Conservation (phyloP, 2,888 invertebrate genomes). For the Lagria hirta region DNA sequence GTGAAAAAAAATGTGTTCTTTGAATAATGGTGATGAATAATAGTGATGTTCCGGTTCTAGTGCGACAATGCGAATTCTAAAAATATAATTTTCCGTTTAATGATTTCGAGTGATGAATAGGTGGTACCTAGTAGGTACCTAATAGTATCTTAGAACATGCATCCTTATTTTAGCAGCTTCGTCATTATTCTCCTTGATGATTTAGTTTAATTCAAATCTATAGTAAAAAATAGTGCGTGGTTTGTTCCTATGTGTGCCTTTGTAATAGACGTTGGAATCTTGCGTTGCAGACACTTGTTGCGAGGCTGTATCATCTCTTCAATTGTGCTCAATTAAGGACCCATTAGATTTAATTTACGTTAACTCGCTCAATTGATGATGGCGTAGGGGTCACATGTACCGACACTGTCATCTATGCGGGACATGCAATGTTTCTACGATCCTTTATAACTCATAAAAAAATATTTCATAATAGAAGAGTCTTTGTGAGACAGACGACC, state of each 20-base stretch:
- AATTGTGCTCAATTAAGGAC: conserved; percentile 54
- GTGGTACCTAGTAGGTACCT: too few species aligned
- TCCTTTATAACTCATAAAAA: conserved; percentile 4
- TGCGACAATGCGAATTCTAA: not conserved
- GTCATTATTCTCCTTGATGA: conserved; percentile 6
- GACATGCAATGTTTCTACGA: conserved; percentile 46
- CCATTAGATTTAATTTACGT: conserved; percentile 56
- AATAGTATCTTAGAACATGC: too few species aligned
- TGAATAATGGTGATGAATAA: not conserved
- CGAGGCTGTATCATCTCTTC: conserved; percentile 49
- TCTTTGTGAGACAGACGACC: conserved; percentile 2
- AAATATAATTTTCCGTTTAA: too few species aligned
- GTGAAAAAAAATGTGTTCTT: not conserved
- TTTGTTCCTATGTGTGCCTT: conserved; percentile 4
- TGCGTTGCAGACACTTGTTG: conserved; percentile 47
- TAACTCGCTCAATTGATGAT: conserved; percentile 55
- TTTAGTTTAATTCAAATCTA: conserved; percentile 12
- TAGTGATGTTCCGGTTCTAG: not conserved
- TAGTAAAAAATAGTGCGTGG: conserved; percentile 9
- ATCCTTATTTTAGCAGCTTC: too few species aligned
- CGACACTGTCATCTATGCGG: conserved; percentile 49
- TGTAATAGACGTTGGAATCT: conserved; percentile 14
- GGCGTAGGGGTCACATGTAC: conserved; percentile 53
- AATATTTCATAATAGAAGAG: conserved; percentile 6
- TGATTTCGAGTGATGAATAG: too few species aligned